Evolutionary conservation across 2,113 vertebrate genomes (phyloP), one percentile per base, ranked within the genome.

Genomic region (Misgurnus mizolepis): DNA sequence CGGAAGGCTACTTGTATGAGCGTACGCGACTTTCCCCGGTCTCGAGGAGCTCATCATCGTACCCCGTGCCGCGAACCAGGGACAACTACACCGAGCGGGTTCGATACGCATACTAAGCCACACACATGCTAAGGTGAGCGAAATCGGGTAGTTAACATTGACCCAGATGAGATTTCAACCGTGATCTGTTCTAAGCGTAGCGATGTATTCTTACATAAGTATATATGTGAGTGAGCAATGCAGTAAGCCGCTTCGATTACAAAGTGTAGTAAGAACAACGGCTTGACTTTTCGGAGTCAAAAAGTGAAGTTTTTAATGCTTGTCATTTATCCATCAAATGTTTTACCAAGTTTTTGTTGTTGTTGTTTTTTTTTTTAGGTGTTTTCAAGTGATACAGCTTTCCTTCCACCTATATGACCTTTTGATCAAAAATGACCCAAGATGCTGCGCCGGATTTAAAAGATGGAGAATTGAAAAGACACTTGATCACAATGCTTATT

Each of bases 1-100:
- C 94, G 65, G 90, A 93, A 17, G 90, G 90, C 84, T 96, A 94
- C 88, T 82, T 89, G 81, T 95, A 93, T 39, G 96, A 96, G 87
- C 94, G 92, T 76, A 94, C 94, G 70, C 93, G 93, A 58, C 91
- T 96, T 76, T 96, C 95, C 39, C 95, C 96, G 56, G 91, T 91
- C 80, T 81, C 93, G 85, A 93, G 94, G 83, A 93, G 92, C 88
- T 88, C 94, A 64, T 91, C 94, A 82, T 14, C 74, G 12, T 95
- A 95, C 84, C 88, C 93, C 82, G 87, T 89, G 86, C 88, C 94
- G 82, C 94, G 93, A 40, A 60, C 90, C 82, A 91, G 90, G 88
- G 95, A 97, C 84, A 87, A 92, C 80, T 95, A 94, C 66, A 84
- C 84, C 76, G 94, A 95, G 62, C 93, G 93, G 82, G 87, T 93